phyloP scores from a whole-genome alignment of 2,797 vertebrate genomes.

The Labeo calbasu region DNA sequence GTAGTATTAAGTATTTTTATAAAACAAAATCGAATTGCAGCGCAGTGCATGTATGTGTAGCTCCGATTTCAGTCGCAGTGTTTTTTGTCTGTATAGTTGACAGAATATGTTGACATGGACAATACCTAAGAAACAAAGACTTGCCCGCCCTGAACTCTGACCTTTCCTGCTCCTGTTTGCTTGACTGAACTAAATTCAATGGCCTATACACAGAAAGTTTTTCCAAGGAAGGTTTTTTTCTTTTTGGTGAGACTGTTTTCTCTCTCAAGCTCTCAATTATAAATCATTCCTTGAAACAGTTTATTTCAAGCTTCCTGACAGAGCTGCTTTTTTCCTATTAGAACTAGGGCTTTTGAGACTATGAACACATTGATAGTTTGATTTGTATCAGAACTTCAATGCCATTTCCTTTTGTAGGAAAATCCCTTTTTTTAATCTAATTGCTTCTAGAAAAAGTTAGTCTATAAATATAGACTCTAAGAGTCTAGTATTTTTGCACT shows the following conservation, averaged over 20 bases:
- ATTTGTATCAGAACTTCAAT: slow-evolving; percentile 37
- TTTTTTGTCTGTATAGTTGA: slow-evolving; percentile 39
- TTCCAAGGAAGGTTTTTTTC: slow-evolving; percentile 11
- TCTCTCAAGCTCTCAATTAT: slow-evolving; percentile 38
- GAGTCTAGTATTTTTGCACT: neutral
- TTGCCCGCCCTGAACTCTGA: slow-evolving; percentile 55
- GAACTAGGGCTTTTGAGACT: slow-evolving; percentile 35
- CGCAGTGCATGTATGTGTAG: neutral
- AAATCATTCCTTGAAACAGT: slow-evolving; percentile 55
- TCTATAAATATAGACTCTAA: neutral
- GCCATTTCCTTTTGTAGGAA: slow-evolving; percentile 23
- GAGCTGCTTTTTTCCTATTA: slow-evolving; percentile 36
- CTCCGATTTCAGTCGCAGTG: neutral
- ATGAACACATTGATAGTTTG: slow-evolving; percentile 25
- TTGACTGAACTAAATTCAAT: slow-evolving; percentile 54
- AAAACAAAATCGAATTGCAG: neutral
- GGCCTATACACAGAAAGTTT: slow-evolving; percentile 48
- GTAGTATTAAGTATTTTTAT: neutral
- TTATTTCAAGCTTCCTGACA: slow-evolving; percentile 53
- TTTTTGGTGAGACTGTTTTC: slow-evolving; percentile 27
- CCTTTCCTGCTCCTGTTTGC: slow-evolving; percentile 54
- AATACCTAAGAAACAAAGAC: slow-evolving; percentile 54
- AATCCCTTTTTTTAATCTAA: neutral
- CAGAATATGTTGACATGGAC: slow-evolving; percentile 51
- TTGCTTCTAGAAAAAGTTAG: neutral